These are phyloP conservation scores for Grammatotria lemairii DNA, from an alignment of 2,113 vertebrate genomes.

Conservation along the genomic window DNA sequence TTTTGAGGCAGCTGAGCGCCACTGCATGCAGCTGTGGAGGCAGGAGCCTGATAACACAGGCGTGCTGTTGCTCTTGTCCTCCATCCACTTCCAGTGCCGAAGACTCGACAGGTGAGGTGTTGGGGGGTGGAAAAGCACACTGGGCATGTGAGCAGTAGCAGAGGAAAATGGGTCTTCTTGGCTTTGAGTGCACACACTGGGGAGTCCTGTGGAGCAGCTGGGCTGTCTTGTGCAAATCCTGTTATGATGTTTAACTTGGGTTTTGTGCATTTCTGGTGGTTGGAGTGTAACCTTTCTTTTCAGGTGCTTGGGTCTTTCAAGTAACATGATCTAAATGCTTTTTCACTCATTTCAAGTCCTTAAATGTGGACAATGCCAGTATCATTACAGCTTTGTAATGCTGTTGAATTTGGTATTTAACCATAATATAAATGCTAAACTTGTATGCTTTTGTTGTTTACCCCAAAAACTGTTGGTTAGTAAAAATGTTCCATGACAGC, in stretches of 20 bases:
- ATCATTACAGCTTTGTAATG: neutral
- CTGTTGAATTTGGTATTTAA: neutral
- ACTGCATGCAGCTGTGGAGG: constrained; percentile 99
- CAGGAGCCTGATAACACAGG: constrained; percentile 99
- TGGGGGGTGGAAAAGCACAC: neutral
- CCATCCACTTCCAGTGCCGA: constrained; percentile 99
- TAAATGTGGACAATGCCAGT: neutral
- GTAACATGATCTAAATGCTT: neutral
- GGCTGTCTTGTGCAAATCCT: neutral
- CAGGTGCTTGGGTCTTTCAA: neutral
- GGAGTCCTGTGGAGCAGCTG: neutral
- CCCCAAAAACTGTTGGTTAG: neutral
- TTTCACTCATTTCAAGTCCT: neutral
- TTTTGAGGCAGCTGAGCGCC: constrained; percentile 98
- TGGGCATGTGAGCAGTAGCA: neutral
- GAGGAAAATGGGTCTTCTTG: neutral
- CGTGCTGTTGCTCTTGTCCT: constrained; percentile 93
- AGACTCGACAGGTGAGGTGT: constrained; percentile 91
- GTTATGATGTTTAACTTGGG: neutral
- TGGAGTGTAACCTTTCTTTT: neutral
- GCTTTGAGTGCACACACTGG: neutral
- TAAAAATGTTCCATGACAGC: neutral
- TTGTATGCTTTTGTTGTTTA: neutral
- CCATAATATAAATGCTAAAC: neutral
- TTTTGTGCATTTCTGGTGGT: neutral